phyloP scores from a whole-genome alignment of 64 coral and sea anemone genomes.

The Porites lutea region DNA sequence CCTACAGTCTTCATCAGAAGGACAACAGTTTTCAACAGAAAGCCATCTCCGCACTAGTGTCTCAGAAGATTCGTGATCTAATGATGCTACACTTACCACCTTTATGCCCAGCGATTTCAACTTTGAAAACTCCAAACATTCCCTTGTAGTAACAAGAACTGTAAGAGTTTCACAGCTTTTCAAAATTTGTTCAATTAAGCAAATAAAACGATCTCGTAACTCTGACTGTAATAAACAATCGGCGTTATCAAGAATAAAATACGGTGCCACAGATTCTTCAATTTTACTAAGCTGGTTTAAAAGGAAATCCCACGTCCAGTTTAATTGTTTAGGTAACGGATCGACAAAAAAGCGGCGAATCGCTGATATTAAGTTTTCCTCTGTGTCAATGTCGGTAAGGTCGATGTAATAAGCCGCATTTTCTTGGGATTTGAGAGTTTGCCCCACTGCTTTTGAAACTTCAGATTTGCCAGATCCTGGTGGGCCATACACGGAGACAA shows the following conservation, averaged over 20 bases:
- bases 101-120: background rate
- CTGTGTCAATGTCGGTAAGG: background rate
- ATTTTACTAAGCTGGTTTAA: background rate
- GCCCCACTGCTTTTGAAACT: background rate
- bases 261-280: background rate
- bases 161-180: background rate
- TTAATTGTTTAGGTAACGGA: too few species aligned
- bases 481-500: conserved; percentile 5
- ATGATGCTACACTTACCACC: background rate
- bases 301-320: too few species aligned
- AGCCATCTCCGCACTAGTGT: background rate
- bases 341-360: background rate
- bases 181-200: background rate
- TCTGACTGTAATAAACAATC: background rate
- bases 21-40: too few species aligned
- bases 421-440: background rate
- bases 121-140: background rate
- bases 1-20: background rate
- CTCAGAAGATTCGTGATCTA: background rate
- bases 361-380: background rate
- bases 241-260: conserved; percentile 30
- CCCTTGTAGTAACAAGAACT: background rate
- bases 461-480: conserved; percentile 40
- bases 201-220: background rate
- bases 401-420: background rate